A percentile compares a stretch with the other conserved stretches of the same genome.
phyloP scores from a whole-genome alignment of 2,888 invertebrate species.

The Aphidius colemani region DNA sequence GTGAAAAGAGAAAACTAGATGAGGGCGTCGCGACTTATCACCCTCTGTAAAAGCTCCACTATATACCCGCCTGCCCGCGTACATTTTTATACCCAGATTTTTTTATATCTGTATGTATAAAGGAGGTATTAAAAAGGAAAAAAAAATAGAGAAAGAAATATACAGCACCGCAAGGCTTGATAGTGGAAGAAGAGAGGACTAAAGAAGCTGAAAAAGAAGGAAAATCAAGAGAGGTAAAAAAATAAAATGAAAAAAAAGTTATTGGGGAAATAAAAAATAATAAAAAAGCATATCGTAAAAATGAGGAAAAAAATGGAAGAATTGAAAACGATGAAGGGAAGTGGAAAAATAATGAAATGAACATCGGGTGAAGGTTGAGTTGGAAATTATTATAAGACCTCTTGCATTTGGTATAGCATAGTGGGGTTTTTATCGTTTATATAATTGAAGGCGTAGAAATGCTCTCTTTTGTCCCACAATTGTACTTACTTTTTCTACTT shows the following conservation, averaged over 20 bases:
- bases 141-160: conserved; percentile 29
- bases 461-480: neutral
- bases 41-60: conserved; percentile 47
- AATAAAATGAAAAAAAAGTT: conserved; percentile 13
- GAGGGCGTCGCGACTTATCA: conserved; percentile 58
- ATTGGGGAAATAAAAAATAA: conserved; percentile 22
- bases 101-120: conserved; percentile 24
- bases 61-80: neutral
- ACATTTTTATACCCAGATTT: no score
- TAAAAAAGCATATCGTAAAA: conserved; percentile 31
- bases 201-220: no score
- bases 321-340: conserved; percentile 25
- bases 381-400: conserved; percentile 57
- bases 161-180: conserved; percentile 5
- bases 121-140: conserved; percentile 19
- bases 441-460: conserved; percentile 39
- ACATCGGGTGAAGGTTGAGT: conserved; percentile 48
- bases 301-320: conserved; percentile 19
- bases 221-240: conserved; percentile 22
- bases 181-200: conserved; percentile 14
- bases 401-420: conserved; percentile 38
- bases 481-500: neutral
- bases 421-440: conserved; percentile 38
- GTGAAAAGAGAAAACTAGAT: conserved; percentile 10
- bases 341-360: conserved; percentile 59